A percentile compares a stretch with the other conserved stretches of the same genome.
Conservation (phyloP, 2,797 vertebrate genomes). For the Acanthis flammea region DNA sequence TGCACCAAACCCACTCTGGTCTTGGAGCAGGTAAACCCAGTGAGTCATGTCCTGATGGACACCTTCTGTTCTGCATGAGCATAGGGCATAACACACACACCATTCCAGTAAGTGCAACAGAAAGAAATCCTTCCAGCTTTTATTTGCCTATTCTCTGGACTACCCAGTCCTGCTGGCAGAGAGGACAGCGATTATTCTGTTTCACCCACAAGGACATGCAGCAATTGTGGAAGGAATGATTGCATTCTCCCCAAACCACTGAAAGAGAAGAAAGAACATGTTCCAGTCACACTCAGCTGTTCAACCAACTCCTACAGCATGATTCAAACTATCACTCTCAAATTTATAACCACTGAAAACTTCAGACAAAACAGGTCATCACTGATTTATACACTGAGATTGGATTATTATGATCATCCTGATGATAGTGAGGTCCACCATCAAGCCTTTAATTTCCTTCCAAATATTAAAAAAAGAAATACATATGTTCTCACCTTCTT, state of each 20-base stretch:
- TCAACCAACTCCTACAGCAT: neutral
- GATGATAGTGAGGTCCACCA: neutral
- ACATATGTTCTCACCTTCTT: neutral
- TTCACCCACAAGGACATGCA: constrained; percentile 99
- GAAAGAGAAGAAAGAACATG: constrained; percentile 61
- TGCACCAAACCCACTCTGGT: neutral
- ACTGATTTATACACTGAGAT: neutral
- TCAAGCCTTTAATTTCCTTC: neutral
- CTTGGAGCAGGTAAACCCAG: neutral
- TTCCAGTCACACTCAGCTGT: constrained; percentile 27
- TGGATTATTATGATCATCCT: neutral
- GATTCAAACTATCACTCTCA: neutral
- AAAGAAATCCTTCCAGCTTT: constrained; percentile 15
- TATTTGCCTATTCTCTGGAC: constrained; percentile 99
- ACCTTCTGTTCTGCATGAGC: neutral
- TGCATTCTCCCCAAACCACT: constrained; percentile 99
- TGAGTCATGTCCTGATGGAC: neutral
- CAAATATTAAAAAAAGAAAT: neutral
- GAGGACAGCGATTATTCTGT: constrained; percentile 98
- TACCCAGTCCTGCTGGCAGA: constrained; percentile 99
- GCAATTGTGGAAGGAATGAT: constrained; percentile 99
- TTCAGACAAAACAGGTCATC: neutral
- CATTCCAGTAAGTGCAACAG: neutral
- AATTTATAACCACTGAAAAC: neutral
- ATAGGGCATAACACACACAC: neutral